A percentile compares a stretch with the other conserved stretches of the same genome.
Conservation (phyloP, 2,797 vertebrate species). For the Cynodonichthys magdalenae region DNA sequence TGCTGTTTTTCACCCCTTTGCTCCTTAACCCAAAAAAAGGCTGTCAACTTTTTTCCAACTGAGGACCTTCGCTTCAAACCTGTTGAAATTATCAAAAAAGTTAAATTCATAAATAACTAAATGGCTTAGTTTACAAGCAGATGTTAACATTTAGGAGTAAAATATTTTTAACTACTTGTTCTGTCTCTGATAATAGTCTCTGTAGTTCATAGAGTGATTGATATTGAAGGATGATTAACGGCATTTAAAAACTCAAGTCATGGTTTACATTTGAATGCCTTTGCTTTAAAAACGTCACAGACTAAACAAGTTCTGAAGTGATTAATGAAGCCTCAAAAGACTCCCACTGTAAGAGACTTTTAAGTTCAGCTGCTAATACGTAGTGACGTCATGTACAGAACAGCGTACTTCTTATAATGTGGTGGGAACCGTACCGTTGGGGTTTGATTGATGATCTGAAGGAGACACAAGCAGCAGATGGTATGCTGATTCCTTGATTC, state of each 20-base stretch:
- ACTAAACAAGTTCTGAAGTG: slow-evolving; percentile 19
- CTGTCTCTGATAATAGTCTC: not conserved
- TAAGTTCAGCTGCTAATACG: slow-evolving; percentile 51
- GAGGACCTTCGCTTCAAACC: too few species aligned
- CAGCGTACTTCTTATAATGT: slow-evolving; percentile 54
- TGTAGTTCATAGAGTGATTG: not conserved
- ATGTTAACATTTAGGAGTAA: too few species aligned
- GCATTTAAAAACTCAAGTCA: slow-evolving; percentile 1
- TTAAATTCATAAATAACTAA: too few species aligned
- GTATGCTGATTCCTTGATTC: slow-evolving; percentile 72
- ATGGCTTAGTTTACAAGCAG: too few species aligned
- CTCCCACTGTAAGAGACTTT: slow-evolving; percentile 42
- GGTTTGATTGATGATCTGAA: slow-evolving; percentile 79
- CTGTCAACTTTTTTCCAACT: too few species aligned
- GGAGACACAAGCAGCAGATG: slow-evolving; percentile 71
- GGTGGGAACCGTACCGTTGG: slow-evolving; percentile 62
- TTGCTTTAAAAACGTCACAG: slow-evolving; percentile 9
- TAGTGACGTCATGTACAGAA: slow-evolving; percentile 64
- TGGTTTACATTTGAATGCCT: slow-evolving; percentile 13
- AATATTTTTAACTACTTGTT: not conserved
- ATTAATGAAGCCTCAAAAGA: slow-evolving; percentile 33
- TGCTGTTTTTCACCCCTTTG: too few species aligned
- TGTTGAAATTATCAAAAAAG: too few species aligned
- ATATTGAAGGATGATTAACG: not conserved
- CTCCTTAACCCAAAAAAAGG: too few species aligned